Conservation (phyloP, 2,888 invertebrate genomes). For the Automeris io region DNA sequence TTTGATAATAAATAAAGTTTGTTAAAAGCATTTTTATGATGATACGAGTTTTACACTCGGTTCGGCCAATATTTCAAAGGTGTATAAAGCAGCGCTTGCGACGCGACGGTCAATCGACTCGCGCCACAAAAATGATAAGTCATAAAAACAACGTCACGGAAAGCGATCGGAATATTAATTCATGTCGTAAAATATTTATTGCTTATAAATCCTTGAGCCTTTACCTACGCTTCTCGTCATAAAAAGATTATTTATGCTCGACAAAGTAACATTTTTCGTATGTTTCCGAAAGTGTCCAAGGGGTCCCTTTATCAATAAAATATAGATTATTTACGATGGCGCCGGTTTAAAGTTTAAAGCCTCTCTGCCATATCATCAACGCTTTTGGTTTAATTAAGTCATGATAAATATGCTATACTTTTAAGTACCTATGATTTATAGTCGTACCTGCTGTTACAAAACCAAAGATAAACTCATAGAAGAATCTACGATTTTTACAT, state of each 20-base stretch:
- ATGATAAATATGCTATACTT: slow-evolving; percentile 24
- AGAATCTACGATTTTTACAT: too few relatives aligned
- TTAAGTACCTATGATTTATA: slow-evolving; percentile 31
- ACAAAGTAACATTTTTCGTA: slow-evolving; percentile 76
- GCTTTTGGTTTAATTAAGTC: slow-evolving; percentile 36
- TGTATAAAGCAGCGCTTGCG: slow-evolving; percentile 36
- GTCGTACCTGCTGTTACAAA: too few relatives aligned
- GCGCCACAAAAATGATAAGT: slow-evolving; percentile 75
- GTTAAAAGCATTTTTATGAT: slow-evolving; percentile 65
- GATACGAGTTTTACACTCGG: slow-evolving; percentile 60
- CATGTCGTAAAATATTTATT: slow-evolving; percentile 77
- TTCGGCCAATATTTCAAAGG: slow-evolving; percentile 58
- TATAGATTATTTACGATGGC: slow-evolving; percentile 66
- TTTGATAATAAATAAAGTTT: slow-evolving; percentile 58
- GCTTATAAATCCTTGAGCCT: slow-evolving; percentile 76
- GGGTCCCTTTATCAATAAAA: slow-evolving; percentile 63
- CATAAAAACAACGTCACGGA: slow-evolving; percentile 76
- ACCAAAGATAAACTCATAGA: too few relatives aligned
- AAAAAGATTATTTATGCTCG: slow-evolving; percentile 76
- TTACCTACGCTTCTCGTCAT: slow-evolving; percentile 76
- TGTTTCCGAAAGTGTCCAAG: slow-evolving; percentile 65
- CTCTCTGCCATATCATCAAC: slow-evolving; percentile 28
- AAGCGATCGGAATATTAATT: slow-evolving; percentile 77
- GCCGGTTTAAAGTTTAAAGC: slow-evolving; percentile 46
- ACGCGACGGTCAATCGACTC: slow-evolving; percentile 38